Conservation (phyloP, 53 echinoderm and acorn worm species). For the Antedon mediterranea region DNA sequence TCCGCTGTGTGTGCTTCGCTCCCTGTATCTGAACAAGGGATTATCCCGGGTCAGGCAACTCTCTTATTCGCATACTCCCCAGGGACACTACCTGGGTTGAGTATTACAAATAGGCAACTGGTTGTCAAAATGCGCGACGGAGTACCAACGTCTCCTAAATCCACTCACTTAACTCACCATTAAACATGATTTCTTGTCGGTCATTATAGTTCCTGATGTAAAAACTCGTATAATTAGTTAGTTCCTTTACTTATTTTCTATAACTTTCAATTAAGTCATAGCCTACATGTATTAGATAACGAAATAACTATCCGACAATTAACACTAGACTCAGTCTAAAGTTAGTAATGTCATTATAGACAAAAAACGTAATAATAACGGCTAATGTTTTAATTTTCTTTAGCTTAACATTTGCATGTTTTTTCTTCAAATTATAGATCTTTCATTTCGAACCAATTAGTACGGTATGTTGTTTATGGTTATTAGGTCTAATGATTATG, state of each 20-base stretch:
- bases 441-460: too few species aligned
- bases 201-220: neutral
- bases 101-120: neutral
- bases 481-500: too few species aligned
- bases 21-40: neutral
- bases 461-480: too few species aligned
- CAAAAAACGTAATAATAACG: too few species aligned
- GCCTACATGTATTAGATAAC: too few species aligned
- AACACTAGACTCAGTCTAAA: too few species aligned
- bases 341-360: too few species aligned
- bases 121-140: neutral
- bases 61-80: neutral
- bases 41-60: conserved; percentile 1
- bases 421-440: too few species aligned
- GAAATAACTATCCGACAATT: too few species aligned
- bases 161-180: neutral
- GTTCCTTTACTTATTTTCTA: neutral
- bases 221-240: neutral
- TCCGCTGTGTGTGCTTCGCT: neutral
- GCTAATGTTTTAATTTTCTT: too few species aligned
- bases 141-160: neutral
- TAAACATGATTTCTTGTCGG: neutral
- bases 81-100: neutral
- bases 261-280: too few species aligned
- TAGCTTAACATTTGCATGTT: too few species aligned